phyloP scores from a whole-genome alignment of 64 coral and sea anemone genomes.

The Trachythela sp. region DNA sequence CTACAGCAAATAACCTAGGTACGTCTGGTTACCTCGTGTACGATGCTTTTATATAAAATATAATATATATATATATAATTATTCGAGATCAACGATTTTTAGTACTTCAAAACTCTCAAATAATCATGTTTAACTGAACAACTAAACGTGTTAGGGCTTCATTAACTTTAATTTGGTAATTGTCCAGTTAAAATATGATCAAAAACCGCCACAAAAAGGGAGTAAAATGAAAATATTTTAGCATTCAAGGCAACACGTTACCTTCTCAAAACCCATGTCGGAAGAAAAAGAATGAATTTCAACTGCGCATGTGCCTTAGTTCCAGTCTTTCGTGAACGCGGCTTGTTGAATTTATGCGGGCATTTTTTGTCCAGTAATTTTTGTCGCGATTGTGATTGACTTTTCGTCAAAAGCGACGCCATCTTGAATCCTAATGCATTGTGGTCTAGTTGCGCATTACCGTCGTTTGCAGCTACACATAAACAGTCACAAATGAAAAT shows the following conservation, averaged over 20 bases:
- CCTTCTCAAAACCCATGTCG: conserved; percentile 30
- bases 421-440: neutral
- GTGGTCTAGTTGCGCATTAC: no score
- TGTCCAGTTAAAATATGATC: neutral
- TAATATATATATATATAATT: no score
- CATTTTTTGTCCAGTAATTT: neutral
- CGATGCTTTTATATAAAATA: no score
- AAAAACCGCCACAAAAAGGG: neutral
- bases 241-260: neutral
- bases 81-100: neutral
- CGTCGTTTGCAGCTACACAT: no score
- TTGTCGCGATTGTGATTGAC: neutral
- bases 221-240: neutral
- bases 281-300: neutral
- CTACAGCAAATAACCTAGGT: no score
- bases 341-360: neutral
- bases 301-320: neutral
- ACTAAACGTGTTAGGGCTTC: neutral
- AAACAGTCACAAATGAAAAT: no score
- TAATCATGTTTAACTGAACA: neutral
- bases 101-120: neutral
- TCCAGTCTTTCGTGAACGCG: neutral
- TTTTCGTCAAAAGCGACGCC: no score
- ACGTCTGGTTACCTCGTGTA: no score
- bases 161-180: neutral